Evolutionary conservation across 2,113 vertebrate species (phyloP), one percentile per base, ranked within the genome.

Genomic region (Sakesphorus luctuosus): DNA sequence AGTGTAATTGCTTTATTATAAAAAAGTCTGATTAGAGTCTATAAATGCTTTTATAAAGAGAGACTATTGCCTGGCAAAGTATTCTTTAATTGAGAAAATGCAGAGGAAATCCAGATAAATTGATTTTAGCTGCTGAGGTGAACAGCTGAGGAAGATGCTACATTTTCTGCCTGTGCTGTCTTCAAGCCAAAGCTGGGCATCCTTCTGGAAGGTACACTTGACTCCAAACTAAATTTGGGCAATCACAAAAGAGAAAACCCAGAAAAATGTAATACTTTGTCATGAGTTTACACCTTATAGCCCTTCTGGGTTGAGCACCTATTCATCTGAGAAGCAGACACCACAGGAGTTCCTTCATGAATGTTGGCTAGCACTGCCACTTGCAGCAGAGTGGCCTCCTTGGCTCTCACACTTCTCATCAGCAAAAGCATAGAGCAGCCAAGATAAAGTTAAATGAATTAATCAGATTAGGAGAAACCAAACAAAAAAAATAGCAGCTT

Each of bases 281-380:
- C 52, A 20, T 15, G 36, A 36, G 10, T 67, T 76, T 59, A 63
- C 29, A 71, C 11, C 43, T 40, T 40, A 33, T 0, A 92, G 47
- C 6, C 11, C 25, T 81, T 63, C 9, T 36, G 31, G 20, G 5
- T 20, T n/a, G 20, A 75, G 29, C 31, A 33, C 1, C 25, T 73
- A 25, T 76, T 65, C 58, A 40, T 7, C 15, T 0, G 1, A 65
- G 46, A 13, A 44, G 35, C n/a, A 78, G 56, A 35, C 10, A 21
- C n/a, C 23, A 52, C 2, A 9, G 19, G 9, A 53, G 9, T 7
- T 5, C 8, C 38, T 55, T 55, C 35, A 20, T 28, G 31, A 46
- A 28, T 2, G 9, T 3, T 4, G 2, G 2, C 38, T 38, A 33
- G 44, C 1, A 2, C 55, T 11, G 36, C n/a, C 15, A 3, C 2